A percentile compares a stretch with the other conserved stretches of the same genome.
These are phyloP conservation scores for Eurytoma adleriae DNA, from an alignment of 2,888 invertebrate species.

Conservation along the genomic window DNA sequence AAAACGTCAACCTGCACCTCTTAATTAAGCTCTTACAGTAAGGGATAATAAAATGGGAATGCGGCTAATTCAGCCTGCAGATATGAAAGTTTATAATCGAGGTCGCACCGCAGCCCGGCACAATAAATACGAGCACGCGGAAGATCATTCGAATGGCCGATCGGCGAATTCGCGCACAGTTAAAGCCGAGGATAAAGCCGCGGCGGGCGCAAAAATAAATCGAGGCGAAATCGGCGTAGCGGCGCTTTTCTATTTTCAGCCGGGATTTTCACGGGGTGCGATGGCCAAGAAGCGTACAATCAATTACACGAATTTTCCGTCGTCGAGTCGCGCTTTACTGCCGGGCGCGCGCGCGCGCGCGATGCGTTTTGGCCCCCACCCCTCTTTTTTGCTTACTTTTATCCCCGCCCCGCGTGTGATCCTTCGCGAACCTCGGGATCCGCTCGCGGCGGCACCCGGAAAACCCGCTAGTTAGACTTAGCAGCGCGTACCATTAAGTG, in stretches of 20 bases:
- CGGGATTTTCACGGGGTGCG: neutral
- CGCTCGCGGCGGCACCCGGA: neutral
- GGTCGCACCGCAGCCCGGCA: no score
- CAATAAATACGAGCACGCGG: no score
- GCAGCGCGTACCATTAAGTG: neutral
- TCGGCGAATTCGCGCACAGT: no score
- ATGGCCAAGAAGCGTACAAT: conserved; percentile 31
- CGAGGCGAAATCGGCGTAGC: conserved; percentile 28
- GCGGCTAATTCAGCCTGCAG: no score
- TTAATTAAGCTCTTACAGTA: no score
- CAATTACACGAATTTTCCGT: conserved; percentile 31
- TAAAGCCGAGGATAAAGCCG: neutral
- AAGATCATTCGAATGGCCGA: no score
- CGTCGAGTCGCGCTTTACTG: neutral
- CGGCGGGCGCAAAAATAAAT: conserved; percentile 8
- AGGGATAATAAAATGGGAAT: no score
- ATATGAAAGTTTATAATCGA: no score
- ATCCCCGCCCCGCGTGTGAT: conserved; percentile 4
- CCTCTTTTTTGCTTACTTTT: conserved; percentile 2
- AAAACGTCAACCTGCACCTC: no score
- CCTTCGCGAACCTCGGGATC: neutral
- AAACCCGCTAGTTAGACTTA: neutral
- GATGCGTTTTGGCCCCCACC: neutral
- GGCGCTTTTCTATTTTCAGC: conserved; percentile 38
- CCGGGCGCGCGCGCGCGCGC: neutral